phyloP scores from a whole-genome alignment of 2,888 invertebrate species.

The Scaptodrosophila latifasciaeformis region DNA sequence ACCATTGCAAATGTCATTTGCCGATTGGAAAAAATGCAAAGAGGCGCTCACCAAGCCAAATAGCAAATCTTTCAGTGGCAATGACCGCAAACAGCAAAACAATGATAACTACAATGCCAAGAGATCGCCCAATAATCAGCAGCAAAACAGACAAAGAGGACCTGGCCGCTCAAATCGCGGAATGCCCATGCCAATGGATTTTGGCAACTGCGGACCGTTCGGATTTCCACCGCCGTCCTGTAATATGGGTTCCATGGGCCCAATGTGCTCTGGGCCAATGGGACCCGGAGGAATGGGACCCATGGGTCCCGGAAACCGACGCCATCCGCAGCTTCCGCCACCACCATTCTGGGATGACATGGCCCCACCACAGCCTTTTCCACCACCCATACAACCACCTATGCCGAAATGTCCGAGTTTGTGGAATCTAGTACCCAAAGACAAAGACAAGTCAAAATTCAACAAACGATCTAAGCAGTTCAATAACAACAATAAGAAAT shows the following conservation, averaged over 20 bases:
- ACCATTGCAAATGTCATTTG: conserved; percentile 49
- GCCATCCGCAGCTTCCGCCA: conserved; percentile 40
- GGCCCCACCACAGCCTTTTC: conserved; percentile 48
- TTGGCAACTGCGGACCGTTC: not conserved
- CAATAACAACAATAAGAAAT: conserved; percentile 15
- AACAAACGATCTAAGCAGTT: conserved; percentile 1
- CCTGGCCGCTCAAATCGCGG: not conserved
- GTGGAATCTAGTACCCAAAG: conserved; percentile 54
- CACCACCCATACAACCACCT: conserved; percentile 55
- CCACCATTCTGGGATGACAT: conserved; percentile 60
- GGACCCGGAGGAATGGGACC: conserved; percentile 41
- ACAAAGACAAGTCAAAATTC: conserved; percentile 18
- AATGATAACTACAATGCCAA: conserved; percentile 20
- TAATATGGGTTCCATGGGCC: conserved; percentile 31
- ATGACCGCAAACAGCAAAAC: conserved; percentile 17
- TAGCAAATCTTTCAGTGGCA: conserved; percentile 5
- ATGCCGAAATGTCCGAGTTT: conserved; percentile 56
- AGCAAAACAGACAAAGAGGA: not conserved
- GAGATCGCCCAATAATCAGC: conserved; percentile 8
- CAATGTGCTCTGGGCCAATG: not conserved
- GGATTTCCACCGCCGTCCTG: conserved; percentile 50
- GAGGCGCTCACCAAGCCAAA: conserved; percentile 28
- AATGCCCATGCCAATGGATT: not conserved
- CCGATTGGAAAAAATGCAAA: conserved; percentile 61
- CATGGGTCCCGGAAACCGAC: conserved; percentile 22